Evolutionary conservation across 1,140 invertebrate genomes (phyloP).

Genomic region (Choristoneura fumiferana): DNA sequence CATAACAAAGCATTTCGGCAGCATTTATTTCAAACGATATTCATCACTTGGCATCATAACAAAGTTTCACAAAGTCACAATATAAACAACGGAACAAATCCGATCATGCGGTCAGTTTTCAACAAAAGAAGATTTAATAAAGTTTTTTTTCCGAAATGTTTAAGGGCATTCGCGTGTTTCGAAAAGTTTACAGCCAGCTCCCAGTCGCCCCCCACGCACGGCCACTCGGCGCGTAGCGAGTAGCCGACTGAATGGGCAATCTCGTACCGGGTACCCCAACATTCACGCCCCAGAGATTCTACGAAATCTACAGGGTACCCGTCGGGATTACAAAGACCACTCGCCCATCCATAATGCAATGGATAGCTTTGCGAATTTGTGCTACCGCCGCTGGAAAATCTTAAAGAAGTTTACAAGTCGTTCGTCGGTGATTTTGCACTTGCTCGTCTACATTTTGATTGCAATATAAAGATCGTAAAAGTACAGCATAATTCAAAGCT

Average conservation of each 20-base stretch:
- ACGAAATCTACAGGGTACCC: background rate
- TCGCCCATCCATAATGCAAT: background rate
- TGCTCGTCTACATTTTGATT: too few species aligned
- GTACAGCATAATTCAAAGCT: too few species aligned
- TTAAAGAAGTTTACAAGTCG: background rate
- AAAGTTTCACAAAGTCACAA: background rate
- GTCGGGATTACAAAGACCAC: background rate
- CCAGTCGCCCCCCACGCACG: background rate
- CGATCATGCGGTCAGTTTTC: too few species aligned
- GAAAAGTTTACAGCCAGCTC: background rate
- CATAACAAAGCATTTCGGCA: slow-evolving; percentile 63
- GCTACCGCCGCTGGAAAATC: background rate
- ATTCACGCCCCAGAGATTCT: background rate
- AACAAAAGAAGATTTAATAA: background rate
- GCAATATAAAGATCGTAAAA: too few species aligned
- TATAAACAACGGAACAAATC: background rate
- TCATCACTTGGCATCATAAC: slow-evolving; percentile 29
- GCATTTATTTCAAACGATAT: slow-evolving; percentile 39
- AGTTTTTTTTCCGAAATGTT: background rate
- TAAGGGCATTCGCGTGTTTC: background rate
- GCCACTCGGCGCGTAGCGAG: background rate
- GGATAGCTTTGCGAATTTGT: slow-evolving; percentile 1
- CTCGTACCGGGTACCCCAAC: background rate
- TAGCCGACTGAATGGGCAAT: slow-evolving; percentile 3
- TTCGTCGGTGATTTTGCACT: background rate